Percentiles rank a stretch among this genome's conserved stretches.
Conservation (phyloP, 1,140 invertebrate species). For the Drosophila punjabiensis region DNA sequence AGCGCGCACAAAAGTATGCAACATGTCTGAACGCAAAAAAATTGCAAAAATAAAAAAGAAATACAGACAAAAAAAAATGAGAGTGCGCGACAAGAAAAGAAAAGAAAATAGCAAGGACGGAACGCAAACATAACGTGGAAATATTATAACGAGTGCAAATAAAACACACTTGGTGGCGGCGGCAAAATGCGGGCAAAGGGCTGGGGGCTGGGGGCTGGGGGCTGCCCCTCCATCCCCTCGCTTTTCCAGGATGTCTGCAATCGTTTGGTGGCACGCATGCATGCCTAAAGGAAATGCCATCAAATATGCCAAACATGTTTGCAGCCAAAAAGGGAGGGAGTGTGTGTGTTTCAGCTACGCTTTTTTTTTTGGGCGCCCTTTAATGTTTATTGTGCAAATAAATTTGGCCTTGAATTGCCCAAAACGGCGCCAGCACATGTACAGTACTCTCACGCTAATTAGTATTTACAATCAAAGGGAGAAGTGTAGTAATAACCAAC, state of each 20-base stretch:
- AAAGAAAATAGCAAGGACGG: conserved; percentile 18
- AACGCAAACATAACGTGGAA: conserved; percentile 38
- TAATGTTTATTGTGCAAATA: conserved; percentile 61
- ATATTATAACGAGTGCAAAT: conserved; percentile 78
- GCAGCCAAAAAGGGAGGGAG: conserved; percentile 3
- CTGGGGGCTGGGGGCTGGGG: no score
- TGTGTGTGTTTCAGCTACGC: not conserved
- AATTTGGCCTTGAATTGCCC: conserved; percentile 55
- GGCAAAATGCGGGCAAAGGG: not conserved
- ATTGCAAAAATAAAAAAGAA: conserved; percentile 8
- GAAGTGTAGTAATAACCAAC: not conserved
- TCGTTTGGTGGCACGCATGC: conserved; percentile 63
- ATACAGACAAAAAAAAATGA: not conserved
- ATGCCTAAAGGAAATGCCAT: conserved; percentile 79
- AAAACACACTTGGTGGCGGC: conserved; percentile 54
- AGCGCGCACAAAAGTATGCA: conserved; percentile 68
- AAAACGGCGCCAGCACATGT: conserved; percentile 1
- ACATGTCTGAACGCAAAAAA: conserved; percentile 59
- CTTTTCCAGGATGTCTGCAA: conserved; percentile 33
- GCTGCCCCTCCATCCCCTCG: not conserved
- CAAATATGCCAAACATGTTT: conserved; percentile 82
- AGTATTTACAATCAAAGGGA: conserved; percentile 8
- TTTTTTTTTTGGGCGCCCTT: conserved; percentile 18
- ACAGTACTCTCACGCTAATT: conserved; percentile 32
- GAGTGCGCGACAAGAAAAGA: conserved; percentile 3